Conservation (phyloP, 2,888 invertebrate genomes). For the Oligia fasciuncula region DNA sequence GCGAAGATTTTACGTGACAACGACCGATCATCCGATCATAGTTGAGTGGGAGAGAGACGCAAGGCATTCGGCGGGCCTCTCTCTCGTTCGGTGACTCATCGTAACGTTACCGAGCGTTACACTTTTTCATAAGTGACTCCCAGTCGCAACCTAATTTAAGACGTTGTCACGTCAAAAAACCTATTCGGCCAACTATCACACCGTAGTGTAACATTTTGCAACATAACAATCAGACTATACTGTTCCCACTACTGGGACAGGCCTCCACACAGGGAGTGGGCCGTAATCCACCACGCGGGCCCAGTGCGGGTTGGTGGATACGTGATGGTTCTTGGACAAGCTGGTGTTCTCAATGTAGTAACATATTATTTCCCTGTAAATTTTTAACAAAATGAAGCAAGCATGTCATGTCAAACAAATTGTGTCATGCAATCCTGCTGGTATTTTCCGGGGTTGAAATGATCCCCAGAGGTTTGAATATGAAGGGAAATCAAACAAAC, state of each 20-base stretch:
- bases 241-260: neutral
- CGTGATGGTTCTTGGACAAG: too few relatives aligned
- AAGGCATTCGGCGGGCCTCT: too few relatives aligned
- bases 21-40: too few relatives aligned
- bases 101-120: too few relatives aligned
- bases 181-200: conserved; percentile 49
- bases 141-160: too few relatives aligned
- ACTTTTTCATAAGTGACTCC: too few relatives aligned
- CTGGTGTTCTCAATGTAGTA: neutral
- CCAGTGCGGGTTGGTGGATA: neutral
- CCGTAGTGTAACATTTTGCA: conserved; percentile 45
- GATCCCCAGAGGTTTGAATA: neutral
- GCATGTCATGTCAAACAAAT: neutral
- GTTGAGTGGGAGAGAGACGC: too few relatives aligned
- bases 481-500: neutral
- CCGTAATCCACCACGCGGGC: neutral
- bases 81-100: too few relatives aligned
- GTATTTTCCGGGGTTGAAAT: neutral
- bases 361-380: neutral
- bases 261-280: neutral
- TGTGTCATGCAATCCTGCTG: neutral
- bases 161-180: too few relatives aligned
- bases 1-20: too few relatives aligned
- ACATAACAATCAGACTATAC: neutral
- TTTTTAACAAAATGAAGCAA: neutral